phyloP scores from a whole-genome alignment of 2,797 vertebrate genomes.

The Liasis olivaceus region DNA sequence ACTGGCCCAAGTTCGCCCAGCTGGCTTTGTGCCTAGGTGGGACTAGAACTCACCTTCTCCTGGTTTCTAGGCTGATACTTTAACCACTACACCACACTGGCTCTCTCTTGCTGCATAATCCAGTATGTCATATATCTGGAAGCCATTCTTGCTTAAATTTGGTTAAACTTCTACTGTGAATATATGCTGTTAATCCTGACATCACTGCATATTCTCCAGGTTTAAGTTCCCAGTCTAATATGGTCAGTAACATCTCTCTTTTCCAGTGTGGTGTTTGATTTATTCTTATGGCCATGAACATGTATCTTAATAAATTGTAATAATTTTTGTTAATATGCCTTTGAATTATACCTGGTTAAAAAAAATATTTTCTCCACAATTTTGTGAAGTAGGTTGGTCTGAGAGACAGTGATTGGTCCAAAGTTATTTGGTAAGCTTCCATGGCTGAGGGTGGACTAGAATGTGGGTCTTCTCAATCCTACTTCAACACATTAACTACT shows the following conservation, averaged over 20 bases:
- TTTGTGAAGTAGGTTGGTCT: neutral
- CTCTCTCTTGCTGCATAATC: neutral
- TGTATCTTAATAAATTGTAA: neutral
- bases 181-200: neutral
- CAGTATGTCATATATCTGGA: neutral
- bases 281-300: neutral
- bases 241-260: neutral
- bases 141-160: neutral
- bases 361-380: neutral
- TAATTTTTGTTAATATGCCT: neutral
- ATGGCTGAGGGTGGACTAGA: neutral
- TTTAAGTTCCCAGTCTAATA: neutral
- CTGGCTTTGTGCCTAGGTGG: neutral
- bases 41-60: neutral
- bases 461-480: neutral
- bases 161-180: neutral
- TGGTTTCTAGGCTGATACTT: neutral
- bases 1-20: neutral
- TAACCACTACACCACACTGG: neutral
- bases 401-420: neutral
- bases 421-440: neutral
- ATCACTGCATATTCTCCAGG: neutral
- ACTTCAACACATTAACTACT: neutral
- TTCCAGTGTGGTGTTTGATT: neutral
- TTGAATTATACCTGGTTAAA: neutral